A percentile compares a stretch with the other conserved stretches of the same genome.
Conservation (phyloP, 2,113 vertebrate genomes). For the Hoplias malabaricus region DNA sequence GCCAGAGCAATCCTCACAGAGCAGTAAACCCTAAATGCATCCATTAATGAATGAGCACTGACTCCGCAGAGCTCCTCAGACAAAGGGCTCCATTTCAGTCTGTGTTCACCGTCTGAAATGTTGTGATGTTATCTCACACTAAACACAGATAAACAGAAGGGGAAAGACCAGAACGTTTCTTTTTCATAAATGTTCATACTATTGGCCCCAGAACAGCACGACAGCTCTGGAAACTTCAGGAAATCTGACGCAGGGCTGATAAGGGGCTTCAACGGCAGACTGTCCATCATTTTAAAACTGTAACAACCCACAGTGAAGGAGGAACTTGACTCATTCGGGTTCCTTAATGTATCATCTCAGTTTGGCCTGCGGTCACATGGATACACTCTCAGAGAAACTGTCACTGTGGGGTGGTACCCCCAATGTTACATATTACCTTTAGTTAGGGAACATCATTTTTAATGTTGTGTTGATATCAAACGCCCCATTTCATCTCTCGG, state of each 20-base stretch:
- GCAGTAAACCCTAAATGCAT: constrained; percentile 38
- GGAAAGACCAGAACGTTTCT: background rate
- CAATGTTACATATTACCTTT: too few relatives aligned
- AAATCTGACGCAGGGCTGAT: constrained; percentile 32
- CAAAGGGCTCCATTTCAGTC: background rate
- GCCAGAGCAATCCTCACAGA: constrained; percentile 39
- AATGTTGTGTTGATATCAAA: too few relatives aligned
- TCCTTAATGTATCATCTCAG: constrained; percentile 1
- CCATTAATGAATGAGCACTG: constrained; percentile 1
- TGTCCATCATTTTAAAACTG: constrained; percentile 25
- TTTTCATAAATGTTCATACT: background rate
- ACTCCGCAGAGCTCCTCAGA: background rate
- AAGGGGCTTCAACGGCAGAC: background rate
- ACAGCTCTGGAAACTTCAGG: constrained; percentile 17
- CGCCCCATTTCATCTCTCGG: too few relatives aligned
- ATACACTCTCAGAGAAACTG: too few relatives aligned
- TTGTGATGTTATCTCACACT: background rate
- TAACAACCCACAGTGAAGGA: background rate
- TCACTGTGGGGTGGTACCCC: too few relatives aligned
- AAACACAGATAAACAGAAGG: background rate
- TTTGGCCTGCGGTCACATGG: background rate
- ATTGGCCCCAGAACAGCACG: background rate
- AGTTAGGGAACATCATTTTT: too few relatives aligned
- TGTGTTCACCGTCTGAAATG: background rate
- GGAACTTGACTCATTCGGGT: background rate